Evolutionary conservation across 1,140 invertebrate genomes (phyloP).

Genomic region (Ptiloglossa arizonensis): DNA sequence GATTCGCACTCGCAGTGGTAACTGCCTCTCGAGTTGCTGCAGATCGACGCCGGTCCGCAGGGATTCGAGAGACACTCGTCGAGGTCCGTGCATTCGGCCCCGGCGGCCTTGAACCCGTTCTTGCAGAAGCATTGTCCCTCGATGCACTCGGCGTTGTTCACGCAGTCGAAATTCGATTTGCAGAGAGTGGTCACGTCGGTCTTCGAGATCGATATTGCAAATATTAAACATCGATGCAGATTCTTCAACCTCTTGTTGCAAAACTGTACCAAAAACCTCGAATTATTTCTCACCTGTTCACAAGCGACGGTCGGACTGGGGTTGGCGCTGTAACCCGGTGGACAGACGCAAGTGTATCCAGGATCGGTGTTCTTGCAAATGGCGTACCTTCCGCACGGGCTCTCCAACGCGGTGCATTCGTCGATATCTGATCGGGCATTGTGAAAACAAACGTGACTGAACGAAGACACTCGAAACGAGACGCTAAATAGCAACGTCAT

Average conservation of each 20-base stretch:
- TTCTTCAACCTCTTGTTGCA: neutral
- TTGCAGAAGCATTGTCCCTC: constrained; percentile 95
- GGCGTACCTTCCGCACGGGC: constrained; percentile 92
- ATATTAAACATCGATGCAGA: too few species aligned
- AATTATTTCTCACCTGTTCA: constrained; percentile 87
- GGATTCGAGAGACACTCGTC: constrained; percentile 90
- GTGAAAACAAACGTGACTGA: neutral
- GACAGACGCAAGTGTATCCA: constrained; percentile 93
- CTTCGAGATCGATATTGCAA: constrained; percentile 77
- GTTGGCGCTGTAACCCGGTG: constrained; percentile 92
- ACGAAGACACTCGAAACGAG: neutral
- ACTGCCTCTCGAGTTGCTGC: constrained; percentile 91
- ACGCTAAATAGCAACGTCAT: too few species aligned
- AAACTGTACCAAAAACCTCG: too few species aligned
- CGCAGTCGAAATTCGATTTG: constrained; percentile 94
- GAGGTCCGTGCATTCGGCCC: constrained; percentile 90
- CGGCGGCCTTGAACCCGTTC: constrained; percentile 91
- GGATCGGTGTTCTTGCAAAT: constrained; percentile 93
- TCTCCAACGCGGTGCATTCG: constrained; percentile 91
- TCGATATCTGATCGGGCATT: constrained; percentile 88
- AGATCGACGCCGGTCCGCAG: constrained; percentile 91
- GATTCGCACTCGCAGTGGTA: constrained; percentile 93
- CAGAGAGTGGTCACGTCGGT: constrained; percentile 93
- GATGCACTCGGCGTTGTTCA: constrained; percentile 94
- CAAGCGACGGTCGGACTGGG: constrained; percentile 91